A percentile compares a stretch with the other conserved stretches of the same genome.
phyloP scores from a whole-genome alignment of 2,888 invertebrate species.

The Odontomyia ornata region DNA sequence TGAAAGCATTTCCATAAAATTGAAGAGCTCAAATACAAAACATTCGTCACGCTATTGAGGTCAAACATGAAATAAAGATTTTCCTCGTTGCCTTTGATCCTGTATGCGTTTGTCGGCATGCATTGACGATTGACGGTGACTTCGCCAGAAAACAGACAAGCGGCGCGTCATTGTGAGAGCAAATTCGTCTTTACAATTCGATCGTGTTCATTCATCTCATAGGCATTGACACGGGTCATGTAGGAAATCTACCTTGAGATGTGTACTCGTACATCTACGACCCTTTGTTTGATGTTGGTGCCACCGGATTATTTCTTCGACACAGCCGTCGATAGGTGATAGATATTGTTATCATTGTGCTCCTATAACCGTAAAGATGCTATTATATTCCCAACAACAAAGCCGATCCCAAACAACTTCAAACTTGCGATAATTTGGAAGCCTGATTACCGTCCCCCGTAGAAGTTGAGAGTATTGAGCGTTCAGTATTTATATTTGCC shows the following conservation, averaged over 20 bases:
- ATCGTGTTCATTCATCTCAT: background rate
- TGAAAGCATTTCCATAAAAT: background rate
- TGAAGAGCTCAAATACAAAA: background rate
- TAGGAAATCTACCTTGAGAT: background rate
- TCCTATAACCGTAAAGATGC: background rate
- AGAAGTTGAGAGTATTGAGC: too few relatives aligned
- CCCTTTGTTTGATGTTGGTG: background rate
- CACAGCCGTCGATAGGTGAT: background rate
- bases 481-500: too few relatives aligned
- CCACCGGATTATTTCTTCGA: background rate
- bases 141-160: background rate
- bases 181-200: background rate
- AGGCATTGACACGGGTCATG: conserved; percentile 19
- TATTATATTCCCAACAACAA: background rate
- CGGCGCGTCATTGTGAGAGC: background rate
- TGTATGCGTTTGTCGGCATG: background rate
- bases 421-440: background rate
- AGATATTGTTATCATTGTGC: background rate
- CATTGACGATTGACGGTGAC: background rate
- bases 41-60: background rate
- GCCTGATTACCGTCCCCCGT: background rate
- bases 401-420: background rate
- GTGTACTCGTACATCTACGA: background rate
- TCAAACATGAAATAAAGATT: background rate
- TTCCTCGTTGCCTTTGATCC: background rate